A percentile compares a stretch with the other conserved stretches of the same genome.
Conservation (phyloP, 2,888 invertebrate species). For the Caenorhabditis parvicauda region DNA sequence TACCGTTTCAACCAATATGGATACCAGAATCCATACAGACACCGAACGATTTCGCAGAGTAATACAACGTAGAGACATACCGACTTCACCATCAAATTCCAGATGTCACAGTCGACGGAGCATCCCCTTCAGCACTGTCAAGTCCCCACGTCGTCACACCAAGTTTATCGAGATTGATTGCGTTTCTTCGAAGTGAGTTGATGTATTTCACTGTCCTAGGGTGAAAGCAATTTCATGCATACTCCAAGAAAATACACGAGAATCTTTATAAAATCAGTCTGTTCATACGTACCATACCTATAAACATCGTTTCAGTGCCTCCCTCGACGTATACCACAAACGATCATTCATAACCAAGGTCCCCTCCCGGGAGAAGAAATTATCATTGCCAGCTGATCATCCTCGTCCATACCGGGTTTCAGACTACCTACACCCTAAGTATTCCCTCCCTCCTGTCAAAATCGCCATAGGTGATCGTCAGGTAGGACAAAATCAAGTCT, state of each 20-base stretch:
- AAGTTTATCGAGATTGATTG: conserved; percentile 38
- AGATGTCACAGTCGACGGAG: conserved; percentile 34
- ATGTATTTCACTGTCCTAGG: too few relatives aligned
- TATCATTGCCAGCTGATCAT: neutral
- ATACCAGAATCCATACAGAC: too few relatives aligned
- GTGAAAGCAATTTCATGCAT: too few relatives aligned
- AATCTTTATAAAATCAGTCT: too few relatives aligned
- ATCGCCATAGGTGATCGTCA: conserved; percentile 27
- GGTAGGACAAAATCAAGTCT: too few relatives aligned
- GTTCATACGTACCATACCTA: neutral
- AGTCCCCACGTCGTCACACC: conserved; percentile 40
- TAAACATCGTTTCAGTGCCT: conserved; percentile 12
- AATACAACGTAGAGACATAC: neutral
- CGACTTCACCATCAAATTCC: neutral
- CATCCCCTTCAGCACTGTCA: conserved; percentile 41
- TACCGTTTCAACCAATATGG: too few relatives aligned
- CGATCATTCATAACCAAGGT: neutral
- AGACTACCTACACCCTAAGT: conserved; percentile 51
- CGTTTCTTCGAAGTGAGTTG: conserved; percentile 27
- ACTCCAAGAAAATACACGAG: too few relatives aligned
- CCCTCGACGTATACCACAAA: conserved; percentile 13
- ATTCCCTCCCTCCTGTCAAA: conserved; percentile 42
- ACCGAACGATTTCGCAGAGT: too few relatives aligned
- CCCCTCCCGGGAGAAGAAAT: neutral
- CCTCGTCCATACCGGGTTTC: neutral